Conservation (phyloP, 2,113 vertebrate genomes). For the Puntigrus tetrazona region DNA sequence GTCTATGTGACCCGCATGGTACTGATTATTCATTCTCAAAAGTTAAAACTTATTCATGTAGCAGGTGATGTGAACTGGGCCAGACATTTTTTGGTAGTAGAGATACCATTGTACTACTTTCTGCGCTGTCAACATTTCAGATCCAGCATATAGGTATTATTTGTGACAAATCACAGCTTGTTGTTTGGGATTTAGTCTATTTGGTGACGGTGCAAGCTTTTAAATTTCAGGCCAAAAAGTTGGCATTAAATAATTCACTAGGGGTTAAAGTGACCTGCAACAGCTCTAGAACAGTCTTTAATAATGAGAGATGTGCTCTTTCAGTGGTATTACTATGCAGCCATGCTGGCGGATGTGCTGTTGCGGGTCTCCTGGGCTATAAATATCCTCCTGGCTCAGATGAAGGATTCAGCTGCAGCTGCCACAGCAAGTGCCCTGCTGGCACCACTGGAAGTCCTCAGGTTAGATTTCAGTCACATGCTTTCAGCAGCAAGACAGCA, state of each 20-base stretch:
- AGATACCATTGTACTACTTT: neutral
- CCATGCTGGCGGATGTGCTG: conserved; percentile 84
- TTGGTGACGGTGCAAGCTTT: neutral
- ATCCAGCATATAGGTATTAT: neutral
- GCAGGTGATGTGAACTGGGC: neutral
- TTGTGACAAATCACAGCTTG: neutral
- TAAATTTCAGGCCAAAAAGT: neutral
- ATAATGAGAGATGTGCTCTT: conserved; percentile 30
- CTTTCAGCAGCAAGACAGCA: neutral
- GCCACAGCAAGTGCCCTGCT: conserved; percentile 79
- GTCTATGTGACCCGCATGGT: neutral
- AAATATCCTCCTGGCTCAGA: conserved; percentile 81
- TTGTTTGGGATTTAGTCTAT: neutral
- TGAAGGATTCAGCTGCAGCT: conserved; percentile 69
- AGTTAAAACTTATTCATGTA: neutral
- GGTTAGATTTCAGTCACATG: conserved; percentile 71
- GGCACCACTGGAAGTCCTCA: conserved; percentile 85
- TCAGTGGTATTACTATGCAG: conserved; percentile 87
- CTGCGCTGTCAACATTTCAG: neutral
- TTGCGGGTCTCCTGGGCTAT: conserved; percentile 86
- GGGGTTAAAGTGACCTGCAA: neutral
- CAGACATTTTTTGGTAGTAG: neutral
- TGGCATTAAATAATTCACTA: neutral
- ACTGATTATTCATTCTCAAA: neutral
- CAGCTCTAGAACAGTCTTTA: neutral